Percentiles rank a stretch among this genome's conserved stretches.
phyloP scores from a whole-genome alignment of 2,888 invertebrate species.

The Beris chalybata region DNA sequence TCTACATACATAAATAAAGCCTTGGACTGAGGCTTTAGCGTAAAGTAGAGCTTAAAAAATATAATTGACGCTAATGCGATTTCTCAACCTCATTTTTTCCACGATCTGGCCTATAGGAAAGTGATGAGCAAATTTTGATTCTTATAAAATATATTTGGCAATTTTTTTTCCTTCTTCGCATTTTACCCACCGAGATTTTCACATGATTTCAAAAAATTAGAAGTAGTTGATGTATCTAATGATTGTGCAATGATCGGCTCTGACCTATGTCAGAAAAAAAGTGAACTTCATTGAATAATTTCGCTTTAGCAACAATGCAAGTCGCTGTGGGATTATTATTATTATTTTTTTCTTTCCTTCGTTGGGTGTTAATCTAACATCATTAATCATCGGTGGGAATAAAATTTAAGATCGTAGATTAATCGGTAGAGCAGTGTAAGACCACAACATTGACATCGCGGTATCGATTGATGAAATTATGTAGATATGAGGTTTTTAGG shows the following conservation, averaged over 20 bases:
- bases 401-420: slow-evolving; percentile 5
- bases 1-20: too few species aligned
- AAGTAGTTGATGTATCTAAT: background rate
- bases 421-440: background rate
- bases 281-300: slow-evolving; percentile 10
- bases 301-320: slow-evolving; percentile 4
- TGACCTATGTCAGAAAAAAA: slow-evolving; percentile 4
- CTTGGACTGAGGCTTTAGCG: too few species aligned
- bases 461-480: slow-evolving; percentile 13
- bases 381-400: slow-evolving; percentile 13
- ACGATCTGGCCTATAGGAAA: too few species aligned
- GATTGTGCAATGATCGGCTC: slow-evolving; percentile 8
- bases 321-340: background rate
- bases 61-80: too few species aligned
- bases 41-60: too few species aligned
- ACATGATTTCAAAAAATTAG: background rate
- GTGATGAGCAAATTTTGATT: too few species aligned
- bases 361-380: background rate
- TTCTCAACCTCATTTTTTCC: too few species aligned
- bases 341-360: background rate
- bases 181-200: background rate
- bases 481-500: background rate
- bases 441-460: slow-evolving; percentile 7
- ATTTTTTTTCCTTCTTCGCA: too few species aligned
- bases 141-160: too few species aligned